Base-by-base conservation (phyloP, 2,888 invertebrate genomes). In the Pristionchus arcanus region DNA sequence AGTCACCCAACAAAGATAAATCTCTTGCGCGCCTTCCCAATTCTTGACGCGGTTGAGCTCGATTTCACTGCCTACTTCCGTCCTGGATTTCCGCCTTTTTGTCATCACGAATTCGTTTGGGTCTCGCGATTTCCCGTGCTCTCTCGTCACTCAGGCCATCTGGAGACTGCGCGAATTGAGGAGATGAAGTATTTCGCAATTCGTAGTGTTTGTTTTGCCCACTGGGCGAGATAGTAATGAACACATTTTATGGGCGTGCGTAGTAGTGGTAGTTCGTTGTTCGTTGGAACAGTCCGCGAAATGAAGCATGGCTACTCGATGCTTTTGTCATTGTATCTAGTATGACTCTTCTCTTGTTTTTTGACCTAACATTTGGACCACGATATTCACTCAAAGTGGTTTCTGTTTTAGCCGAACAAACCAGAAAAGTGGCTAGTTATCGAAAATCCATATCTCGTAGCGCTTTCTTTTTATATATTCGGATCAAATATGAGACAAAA, bases 41-140 rank as follows among this genome's bases (percentile, higher is more conserved):
- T 77, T 37, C 77, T 77, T 77, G 77, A 77, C 77, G 77, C 77
- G n/a, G n/a, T 42, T 25, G n/a, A 9, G 77, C 77, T 77, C 77
- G 77, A 77, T 77, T 77, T 77, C 77, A 34, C 71, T 13, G 42
- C 68, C 28, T 34, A 21, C 42, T n/a, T 77, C 77, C 42, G 37
- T 31, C 77, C 25, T 25, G n/a, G 34, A 34, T 71, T 71, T 71
- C 71, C 71, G 71, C 34, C 19, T 55, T 55, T 55, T 55, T 55
- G 55, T 55, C 55, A 55, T 55, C 55, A 16, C 2, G 2, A 49
- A 49, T 49, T 49, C 9, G 4, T 49, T 13, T 49, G 0, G 42
- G 9, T 49, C 42, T 49, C 42, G 9, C 42, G 5, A 49, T 49
- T 49, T 7, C 42, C 42, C 13, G 9, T 13, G 13, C 42, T 49